These are phyloP conservation scores for Pygmarrhopalites habei DNA, from an alignment of 1,140 invertebrate species.

Conservation along the genomic window DNA sequence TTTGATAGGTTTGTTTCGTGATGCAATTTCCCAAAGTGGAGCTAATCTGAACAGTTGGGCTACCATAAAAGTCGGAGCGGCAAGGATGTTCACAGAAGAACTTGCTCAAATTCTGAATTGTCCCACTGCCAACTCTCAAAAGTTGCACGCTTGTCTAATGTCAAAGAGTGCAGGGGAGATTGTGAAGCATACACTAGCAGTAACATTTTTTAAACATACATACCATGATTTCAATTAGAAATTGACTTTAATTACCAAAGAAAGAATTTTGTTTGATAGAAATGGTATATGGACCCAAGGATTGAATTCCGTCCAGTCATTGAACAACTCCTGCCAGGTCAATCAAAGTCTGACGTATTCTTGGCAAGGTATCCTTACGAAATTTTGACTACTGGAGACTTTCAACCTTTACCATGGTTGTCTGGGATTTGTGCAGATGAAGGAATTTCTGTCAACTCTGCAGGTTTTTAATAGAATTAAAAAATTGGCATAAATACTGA, in stretches of 20 bases:
- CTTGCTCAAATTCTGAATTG: not conserved
- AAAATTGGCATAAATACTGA: not conserved
- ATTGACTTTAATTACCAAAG: not conserved
- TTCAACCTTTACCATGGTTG: constrained; percentile 2
- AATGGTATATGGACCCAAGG: not conserved
- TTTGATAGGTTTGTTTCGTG: constrained; percentile 63
- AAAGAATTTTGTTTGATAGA: not conserved
- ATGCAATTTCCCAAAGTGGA: constrained; percentile 68
- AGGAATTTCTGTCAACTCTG: constrained; percentile 6
- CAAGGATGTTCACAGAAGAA: not conserved
- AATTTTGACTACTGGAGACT: constrained; percentile 11
- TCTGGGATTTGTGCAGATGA: constrained; percentile 10
- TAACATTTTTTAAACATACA: not conserved
- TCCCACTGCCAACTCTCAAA: not conserved
- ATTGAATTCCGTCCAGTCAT: not conserved
- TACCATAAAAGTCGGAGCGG: no score
- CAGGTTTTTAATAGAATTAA: not conserved
- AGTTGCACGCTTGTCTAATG: not conserved
- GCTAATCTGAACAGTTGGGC: constrained; percentile 70
- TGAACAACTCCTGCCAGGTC: constrained; percentile 2
- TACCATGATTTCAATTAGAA: no score
- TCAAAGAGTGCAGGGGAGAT: not conserved
- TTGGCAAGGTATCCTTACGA: constrained; percentile 7
- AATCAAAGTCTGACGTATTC: constrained; percentile 13
- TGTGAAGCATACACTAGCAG: not conserved